Evolutionary conservation across 2,797 vertebrate species (phyloP), one percentile per base, ranked within the genome.

Genomic region (Mormyrops attenuatus): DNA sequence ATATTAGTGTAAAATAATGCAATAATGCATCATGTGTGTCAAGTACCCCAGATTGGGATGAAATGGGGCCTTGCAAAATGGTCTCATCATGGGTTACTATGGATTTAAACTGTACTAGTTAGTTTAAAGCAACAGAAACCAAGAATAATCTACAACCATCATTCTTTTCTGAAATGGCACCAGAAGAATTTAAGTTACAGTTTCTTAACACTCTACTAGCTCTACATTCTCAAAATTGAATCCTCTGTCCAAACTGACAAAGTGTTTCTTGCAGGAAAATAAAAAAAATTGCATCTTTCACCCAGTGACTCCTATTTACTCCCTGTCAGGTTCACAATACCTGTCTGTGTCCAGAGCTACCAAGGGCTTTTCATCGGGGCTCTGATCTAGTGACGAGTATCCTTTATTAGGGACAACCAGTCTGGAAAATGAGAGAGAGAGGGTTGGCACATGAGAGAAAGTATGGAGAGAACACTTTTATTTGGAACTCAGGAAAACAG

Each of bases 301-400:
- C 82, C 41, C 47, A 50, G 82, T 85, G 9, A n/a, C 20, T 44
- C 82, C n/a, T 44, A 11, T 47, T n/a, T 13, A 22, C n/a, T 85
- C 47, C 22, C 82, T 85, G 11, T 50, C 11, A 85, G 47, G n/a
- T 85, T 85, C 41, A 85, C 82, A 49, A 15, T 85, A 99, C 98
- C 98, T 99, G 97, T 99, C 98, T 0, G 98, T 99, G 94, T 99
- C 98, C 95, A 99, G 95, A 17, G 98, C 98, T 90, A 99, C 98
- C 92, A 99, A 95, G 1, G 98, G 98, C 93, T 99, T 99, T 94
- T 99, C 98, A 90, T 99, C 98, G 2, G 98, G 98, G 93, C 97
- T 99, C 96, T 99, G 98, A 93, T 99, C 98, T 95, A 99, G 95
- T 0, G 98, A 99, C 0, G 98, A 99, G 92, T 99, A 99, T 88